A percentile compares a stretch with the other conserved stretches of the same genome.
phyloP scores from a whole-genome alignment of 2,113 vertebrate species.

The Pelvicachromis taeniatus region DNA sequence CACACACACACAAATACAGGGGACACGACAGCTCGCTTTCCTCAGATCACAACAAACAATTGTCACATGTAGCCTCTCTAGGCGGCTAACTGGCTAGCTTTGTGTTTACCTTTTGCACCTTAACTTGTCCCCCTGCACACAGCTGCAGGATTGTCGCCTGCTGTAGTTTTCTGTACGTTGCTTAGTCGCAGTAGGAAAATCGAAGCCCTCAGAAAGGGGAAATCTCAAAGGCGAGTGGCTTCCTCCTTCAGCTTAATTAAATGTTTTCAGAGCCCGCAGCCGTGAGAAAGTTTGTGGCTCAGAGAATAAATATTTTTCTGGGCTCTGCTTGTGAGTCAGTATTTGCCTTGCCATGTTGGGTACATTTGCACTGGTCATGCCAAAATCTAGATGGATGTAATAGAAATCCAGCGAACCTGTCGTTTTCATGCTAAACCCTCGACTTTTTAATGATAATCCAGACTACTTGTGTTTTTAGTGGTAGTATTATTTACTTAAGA shows the following conservation, averaged over 20 bases:
- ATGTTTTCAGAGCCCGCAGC: slow-evolving; percentile 46
- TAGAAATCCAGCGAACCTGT: background rate
- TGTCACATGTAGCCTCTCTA: slow-evolving; percentile 27
- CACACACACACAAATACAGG: slow-evolving; percentile 23
- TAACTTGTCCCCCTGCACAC: background rate
- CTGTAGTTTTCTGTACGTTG: background rate
- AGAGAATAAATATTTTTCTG: slow-evolving; percentile 48
- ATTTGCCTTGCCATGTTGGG: slow-evolving; percentile 34
- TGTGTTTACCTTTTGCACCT: slow-evolving; percentile 13
- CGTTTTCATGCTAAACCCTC: background rate
- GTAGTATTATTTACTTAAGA: background rate
- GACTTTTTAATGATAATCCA: background rate
- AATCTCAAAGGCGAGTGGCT: slow-evolving; percentile 34
- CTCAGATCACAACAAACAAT: slow-evolving; percentile 50
- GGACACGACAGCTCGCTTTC: slow-evolving; percentile 42
- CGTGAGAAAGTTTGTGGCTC: slow-evolving; percentile 44
- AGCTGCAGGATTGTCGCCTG: background rate
- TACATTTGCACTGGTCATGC: slow-evolving; percentile 7
- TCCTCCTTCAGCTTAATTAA: slow-evolving; percentile 45
- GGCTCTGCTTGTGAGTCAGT: slow-evolving; percentile 21
- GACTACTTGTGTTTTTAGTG: background rate
- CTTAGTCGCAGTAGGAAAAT: background rate
- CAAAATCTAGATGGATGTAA: slow-evolving; percentile 4
- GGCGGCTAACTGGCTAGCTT: background rate
- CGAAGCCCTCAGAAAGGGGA: slow-evolving; percentile 7